Evolutionary conservation across 2,113 vertebrate genomes (phyloP).

Genomic region (Prochilodus magdalenae): DNA sequence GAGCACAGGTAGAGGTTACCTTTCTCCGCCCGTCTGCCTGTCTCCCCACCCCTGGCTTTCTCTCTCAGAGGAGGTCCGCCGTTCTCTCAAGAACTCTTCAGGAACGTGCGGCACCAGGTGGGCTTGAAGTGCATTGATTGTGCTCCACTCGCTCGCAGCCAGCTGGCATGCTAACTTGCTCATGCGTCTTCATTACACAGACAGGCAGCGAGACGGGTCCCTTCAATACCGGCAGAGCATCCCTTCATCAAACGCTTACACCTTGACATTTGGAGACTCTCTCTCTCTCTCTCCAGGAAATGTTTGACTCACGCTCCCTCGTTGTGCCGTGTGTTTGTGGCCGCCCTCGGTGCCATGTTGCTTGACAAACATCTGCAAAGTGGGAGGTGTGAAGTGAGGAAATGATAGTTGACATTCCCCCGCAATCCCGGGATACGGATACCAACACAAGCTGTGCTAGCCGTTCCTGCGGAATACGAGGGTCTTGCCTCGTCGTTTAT

Average conservation of each 20-base stretch:
- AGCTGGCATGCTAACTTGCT: conserved; percentile 44
- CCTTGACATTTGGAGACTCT: conserved; percentile 40
- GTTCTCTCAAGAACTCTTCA: conserved; percentile 34
- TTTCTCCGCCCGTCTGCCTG: not conserved
- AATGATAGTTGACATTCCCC: conserved; percentile 1
- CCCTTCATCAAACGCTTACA: conserved; percentile 44
- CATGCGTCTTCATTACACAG: conserved; percentile 46
- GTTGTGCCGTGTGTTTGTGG: not conserved
- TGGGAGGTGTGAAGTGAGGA: not conserved
- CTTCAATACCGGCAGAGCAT: conserved; percentile 31
- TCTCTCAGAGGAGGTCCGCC: not conserved
- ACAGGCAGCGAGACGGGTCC: conserved; percentile 43
- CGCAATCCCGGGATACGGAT: not conserved
- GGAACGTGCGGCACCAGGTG: conserved; percentile 37
- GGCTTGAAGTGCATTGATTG: conserved; percentile 44
- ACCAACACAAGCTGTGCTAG: not conserved
- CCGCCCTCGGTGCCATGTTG: not conserved
- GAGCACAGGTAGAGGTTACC: not conserved
- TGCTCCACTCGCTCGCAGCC: conserved; percentile 28
- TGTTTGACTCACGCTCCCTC: conserved; percentile 20
- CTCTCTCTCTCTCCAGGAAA: conserved; percentile 20
- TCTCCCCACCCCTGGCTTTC: conserved; percentile 1
- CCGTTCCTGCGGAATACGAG: not conserved
- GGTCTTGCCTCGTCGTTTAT: not conserved
- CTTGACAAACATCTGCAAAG: conserved; percentile 24